Base-by-base conservation (phyloP, 2,888 invertebrate species). In the Lithophane ornitopus region DNA sequence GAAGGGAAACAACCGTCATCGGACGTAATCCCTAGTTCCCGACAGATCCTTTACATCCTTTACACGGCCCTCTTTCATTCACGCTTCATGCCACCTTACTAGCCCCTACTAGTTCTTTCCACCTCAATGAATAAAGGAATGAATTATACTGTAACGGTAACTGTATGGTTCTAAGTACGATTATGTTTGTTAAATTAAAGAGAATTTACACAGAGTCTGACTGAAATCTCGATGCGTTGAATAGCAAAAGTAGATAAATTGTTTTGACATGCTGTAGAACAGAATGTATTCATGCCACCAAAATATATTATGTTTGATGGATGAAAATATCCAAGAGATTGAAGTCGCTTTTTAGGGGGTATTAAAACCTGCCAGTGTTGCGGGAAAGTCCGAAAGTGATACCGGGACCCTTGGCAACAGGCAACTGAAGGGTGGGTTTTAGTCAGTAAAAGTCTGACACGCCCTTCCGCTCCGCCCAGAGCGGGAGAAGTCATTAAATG, bases 31-130 rank as follows among this genome's bases (percentile, higher is more conserved):
- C 86, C 74, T 54, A 78, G 80, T 75, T 80, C 77, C 76, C 78
- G 26, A 78, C 66, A 74, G 71, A 81, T 81, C 76, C 84, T 68
- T 74, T 73, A 70, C 79, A 81, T 81, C 81, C 80, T 70, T 68
- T 70, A 67, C 76, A 71, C 77, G 39, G 70, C 76, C 76, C 79
- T 84, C 76, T 72, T 68, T 78, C 71, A 82, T 73, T 73, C 76
- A 77, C 76, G 84, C 82, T 87, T 85, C 85, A 87, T 79, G 84
- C 70, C 65, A 78, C 72, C 75, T 80, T 85, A 79, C 82, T 74
- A 71, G 70, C 75, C 78, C 78, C 68, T 76, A 59, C 72, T 77
- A 80, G 85, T 78, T 85, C 78, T 76, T 84, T 84, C 79, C 80
- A 70, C 78, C 76, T 76, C 73, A 81, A 68, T 84, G 76, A 76